Evolutionary conservation across 2,888 invertebrate species (phyloP).

Genomic region (Corythucha ciliata): DNA sequence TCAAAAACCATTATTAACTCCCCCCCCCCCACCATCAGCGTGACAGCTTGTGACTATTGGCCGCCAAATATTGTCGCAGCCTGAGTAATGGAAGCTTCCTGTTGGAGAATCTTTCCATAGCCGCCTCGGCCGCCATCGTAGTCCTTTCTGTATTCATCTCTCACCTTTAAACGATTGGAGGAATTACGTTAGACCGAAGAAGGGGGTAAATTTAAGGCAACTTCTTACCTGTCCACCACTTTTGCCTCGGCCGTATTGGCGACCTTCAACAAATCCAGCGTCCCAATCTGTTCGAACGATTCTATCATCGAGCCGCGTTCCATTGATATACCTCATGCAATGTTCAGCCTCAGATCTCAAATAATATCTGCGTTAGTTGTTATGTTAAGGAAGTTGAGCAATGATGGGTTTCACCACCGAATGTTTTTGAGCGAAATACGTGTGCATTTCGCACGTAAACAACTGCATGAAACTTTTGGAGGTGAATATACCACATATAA

Average conservation of each 20-base stretch:
- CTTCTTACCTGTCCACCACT: slow-evolving; percentile 90
- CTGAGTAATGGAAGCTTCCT: slow-evolving; percentile 48
- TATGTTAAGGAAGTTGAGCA: slow-evolving; percentile 21
- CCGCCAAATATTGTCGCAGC: slow-evolving; percentile 28
- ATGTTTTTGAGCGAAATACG: too few relatives aligned
- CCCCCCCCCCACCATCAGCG: too few relatives aligned
- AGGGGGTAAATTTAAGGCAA: too few relatives aligned
- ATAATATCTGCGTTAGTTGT: slow-evolving; percentile 44
- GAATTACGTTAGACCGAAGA: too few relatives aligned
- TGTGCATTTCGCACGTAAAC: too few relatives aligned
- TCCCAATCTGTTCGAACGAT: slow-evolving; percentile 98
- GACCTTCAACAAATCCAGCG: slow-evolving; percentile 95
- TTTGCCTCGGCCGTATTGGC: slow-evolving; percentile 96
- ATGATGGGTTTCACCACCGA: too few relatives aligned
- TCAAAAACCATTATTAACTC: too few relatives aligned
- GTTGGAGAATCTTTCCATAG: slow-evolving; percentile 86
- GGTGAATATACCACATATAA: too few relatives aligned
- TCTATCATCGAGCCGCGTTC: slow-evolving; percentile 91
- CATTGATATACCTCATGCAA: slow-evolving; percentile 87
- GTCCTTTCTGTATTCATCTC: slow-evolving; percentile 96
- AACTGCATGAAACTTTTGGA: too few relatives aligned
- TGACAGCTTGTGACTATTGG: slow-evolving; percentile 21
- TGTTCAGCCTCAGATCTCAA: slow-evolving; percentile 62
- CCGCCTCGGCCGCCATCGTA: slow-evolving; percentile 95
- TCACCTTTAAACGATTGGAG: slow-evolving; percentile 54